Evolutionary conservation across 2,113 vertebrate species (phyloP), one percentile per base, ranked within the genome.

Genomic region (Antigone vipio): DNA sequence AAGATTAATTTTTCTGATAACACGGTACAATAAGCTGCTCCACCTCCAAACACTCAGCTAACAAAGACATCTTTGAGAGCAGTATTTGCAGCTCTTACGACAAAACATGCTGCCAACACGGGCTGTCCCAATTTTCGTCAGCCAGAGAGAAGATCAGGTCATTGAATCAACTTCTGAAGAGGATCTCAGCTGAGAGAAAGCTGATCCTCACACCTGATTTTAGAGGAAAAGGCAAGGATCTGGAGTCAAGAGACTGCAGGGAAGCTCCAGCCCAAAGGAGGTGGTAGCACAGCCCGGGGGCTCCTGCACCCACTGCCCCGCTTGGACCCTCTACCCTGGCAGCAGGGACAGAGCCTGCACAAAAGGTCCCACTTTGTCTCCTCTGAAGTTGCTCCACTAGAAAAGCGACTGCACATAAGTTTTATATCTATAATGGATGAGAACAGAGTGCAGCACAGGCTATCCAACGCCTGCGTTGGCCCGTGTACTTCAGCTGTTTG

Each of bases 271-370:
- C 13, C 67, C 0, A 0, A 55, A 59, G 29, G 42, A 69, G 29
- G 58, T 1, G 9, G 26, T 21, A 47, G 69, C 50, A 24, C 21
- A 64, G 24, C n/a, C 24, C 2, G 2, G 35, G 35, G 34, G 12
- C 2, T 94, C n/a, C 34, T 9, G 71, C 0, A 0, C 38, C 73
- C 56, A 56, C 14, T 0, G 0, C 12, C 27, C 20, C 3, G 0
- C 15, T 18, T 11, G 32, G 50, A 26, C 9, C 13, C 34, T 38
- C 21, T 4, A 26, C 59, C 10, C 45, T 5, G 10, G 76, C 64
- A 74, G 38, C 45, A 75, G 19, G 23, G 27, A 58, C 55, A 59
- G 29, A 44, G 32, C 6, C 9, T 0, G 14, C 35, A 58, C 17
- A 12, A 67, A 38, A 49, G 18, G 30, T 44, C 30, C 58, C 17